A percentile compares a stretch with the other conserved stretches of the same genome.
Evolutionary conservation across 2,888 invertebrate species (phyloP).

Genomic region (Caenorhabditis virilis): DNA sequence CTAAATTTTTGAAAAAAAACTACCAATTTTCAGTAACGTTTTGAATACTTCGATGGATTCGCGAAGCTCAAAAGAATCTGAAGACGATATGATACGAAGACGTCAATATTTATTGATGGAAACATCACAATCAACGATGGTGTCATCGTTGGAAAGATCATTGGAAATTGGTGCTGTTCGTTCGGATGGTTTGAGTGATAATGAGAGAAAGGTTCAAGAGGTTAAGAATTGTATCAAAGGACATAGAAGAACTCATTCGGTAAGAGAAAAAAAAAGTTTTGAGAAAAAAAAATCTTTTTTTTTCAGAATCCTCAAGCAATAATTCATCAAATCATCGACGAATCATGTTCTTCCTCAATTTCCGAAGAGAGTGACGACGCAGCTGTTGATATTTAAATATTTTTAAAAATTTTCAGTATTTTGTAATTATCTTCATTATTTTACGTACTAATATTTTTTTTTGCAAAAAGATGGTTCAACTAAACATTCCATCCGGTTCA

Average conservation of each 20-base stretch:
- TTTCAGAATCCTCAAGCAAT: constrained; percentile 34
- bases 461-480: no score
- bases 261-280: constrained; percentile 2
- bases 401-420: neutral
- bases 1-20: no score
- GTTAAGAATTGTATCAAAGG: constrained; percentile 57
- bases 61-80: constrained; percentile 12
- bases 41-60: constrained; percentile 33
- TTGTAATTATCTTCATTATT: neutral
- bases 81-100: constrained; percentile 4
- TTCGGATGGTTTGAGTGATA: constrained; percentile 67
- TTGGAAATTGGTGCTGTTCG: constrained; percentile 58
- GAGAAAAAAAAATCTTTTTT: neutral
- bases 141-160: constrained; percentile 60
- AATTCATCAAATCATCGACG: constrained; percentile 32
- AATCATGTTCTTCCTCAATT: constrained; percentile 21
- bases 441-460: neutral
- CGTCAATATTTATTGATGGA: constrained; percentile 14
- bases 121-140: constrained; percentile 52
- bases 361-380: constrained; percentile 27
- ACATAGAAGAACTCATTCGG: constrained; percentile 53
- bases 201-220: constrained; percentile 57
- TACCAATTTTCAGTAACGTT: no score
- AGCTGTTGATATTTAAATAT: constrained; percentile 18
- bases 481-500: no score